Percentiles rank a stretch among this genome's conserved stretches.
Conservation (phyloP, 2,888 invertebrate species). For the Drosophila meridionalis region DNA sequence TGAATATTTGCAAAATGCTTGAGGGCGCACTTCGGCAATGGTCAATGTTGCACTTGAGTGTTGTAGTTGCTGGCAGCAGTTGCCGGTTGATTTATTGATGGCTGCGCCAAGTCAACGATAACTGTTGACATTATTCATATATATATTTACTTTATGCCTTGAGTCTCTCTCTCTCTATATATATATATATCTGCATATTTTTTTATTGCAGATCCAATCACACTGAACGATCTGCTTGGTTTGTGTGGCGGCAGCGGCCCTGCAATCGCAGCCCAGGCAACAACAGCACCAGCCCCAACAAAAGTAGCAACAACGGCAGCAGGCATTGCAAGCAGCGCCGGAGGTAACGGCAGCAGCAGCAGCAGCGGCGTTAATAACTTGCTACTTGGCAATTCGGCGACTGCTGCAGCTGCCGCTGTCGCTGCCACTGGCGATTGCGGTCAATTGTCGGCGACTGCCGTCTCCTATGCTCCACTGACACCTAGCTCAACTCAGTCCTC, state of each 20-base stretch:
- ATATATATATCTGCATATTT: background rate
- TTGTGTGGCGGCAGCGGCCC: constrained; percentile 69
- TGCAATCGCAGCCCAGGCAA: constrained; percentile 53
- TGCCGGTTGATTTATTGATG: constrained; percentile 73
- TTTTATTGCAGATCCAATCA: constrained; percentile 78
- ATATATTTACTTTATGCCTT: constrained; percentile 11
- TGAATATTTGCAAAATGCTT: constrained; percentile 80
- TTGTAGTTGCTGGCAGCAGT: constrained; percentile 54
- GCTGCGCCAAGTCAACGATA: constrained; percentile 63
- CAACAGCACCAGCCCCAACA: constrained; percentile 37
- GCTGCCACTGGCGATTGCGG: constrained; percentile 52
- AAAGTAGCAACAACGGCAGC: constrained; percentile 42
- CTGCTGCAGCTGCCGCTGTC: constrained; percentile 67
- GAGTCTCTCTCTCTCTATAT: background rate
- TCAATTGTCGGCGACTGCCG: constrained; percentile 62
- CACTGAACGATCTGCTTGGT: constrained; percentile 82
- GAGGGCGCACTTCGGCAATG: constrained; percentile 47
- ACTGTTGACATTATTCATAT: constrained; percentile 57
- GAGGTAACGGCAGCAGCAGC: constrained; percentile 70
- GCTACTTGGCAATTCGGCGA: constrained; percentile 67
- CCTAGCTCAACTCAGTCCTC: constrained; percentile 84
- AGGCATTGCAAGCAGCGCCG: constrained; percentile 48
- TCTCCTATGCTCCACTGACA: constrained; percentile 81
- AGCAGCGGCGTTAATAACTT: constrained; percentile 56
- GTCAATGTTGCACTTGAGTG: constrained; percentile 27